phyloP scores from a whole-genome alignment of 2,113 vertebrate species.

The Silurus asotus region DNA sequence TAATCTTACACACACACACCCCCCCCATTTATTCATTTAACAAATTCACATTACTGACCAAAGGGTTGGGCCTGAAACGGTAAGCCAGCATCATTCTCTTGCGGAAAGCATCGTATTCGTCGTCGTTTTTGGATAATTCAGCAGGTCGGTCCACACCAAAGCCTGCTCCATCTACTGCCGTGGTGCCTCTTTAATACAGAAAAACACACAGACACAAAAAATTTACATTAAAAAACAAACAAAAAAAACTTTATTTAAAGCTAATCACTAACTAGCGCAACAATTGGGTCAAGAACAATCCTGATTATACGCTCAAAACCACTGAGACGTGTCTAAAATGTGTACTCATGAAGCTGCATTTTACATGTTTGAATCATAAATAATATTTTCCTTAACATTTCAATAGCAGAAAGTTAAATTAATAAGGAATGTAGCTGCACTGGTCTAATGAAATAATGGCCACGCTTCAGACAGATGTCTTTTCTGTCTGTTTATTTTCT shows the following conservation, averaged over 20 bases:
- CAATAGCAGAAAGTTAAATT: too few relatives aligned
- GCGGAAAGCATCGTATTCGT: slow-evolving; percentile 95
- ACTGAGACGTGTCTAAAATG: neutral
- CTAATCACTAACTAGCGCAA: neutral
- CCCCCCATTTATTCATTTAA: neutral
- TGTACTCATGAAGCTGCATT: neutral
- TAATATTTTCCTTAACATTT: too few relatives aligned
- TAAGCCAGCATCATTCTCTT: slow-evolving; percentile 98
- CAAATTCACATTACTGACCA: slow-evolving; percentile 70
- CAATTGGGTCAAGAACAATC: neutral
- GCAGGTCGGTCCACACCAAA: slow-evolving; percentile 92
- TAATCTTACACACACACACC: too few relatives aligned
- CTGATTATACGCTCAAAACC: neutral
- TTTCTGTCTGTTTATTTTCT: too few relatives aligned
- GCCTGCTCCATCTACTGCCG: slow-evolving; percentile 85
- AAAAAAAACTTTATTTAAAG: neutral
- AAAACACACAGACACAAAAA: neutral
- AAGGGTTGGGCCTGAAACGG: slow-evolving; percentile 92
- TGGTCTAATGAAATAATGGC: too few relatives aligned
- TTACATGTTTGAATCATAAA: too few relatives aligned
- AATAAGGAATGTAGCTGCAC: too few relatives aligned
- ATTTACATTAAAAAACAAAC: neutral
- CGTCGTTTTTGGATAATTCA: slow-evolving; percentile 82
- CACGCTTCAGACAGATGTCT: too few relatives aligned
- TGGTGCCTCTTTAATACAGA: slow-evolving; percentile 79